phyloP scores from a whole-genome alignment of 2,113 vertebrate genomes.

The Diphyllodes magnificus region DNA sequence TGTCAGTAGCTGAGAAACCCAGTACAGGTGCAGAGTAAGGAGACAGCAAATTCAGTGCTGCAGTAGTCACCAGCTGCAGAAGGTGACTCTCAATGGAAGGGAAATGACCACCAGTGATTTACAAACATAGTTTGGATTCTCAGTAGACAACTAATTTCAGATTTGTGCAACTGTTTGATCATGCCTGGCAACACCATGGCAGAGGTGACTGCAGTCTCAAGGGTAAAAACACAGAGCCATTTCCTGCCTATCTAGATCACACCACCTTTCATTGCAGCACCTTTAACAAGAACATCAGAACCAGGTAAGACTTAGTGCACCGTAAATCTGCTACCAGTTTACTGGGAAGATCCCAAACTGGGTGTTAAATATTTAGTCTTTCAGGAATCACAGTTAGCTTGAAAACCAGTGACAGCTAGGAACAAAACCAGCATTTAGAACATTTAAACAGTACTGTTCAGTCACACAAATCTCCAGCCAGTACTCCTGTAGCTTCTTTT shows the following conservation, averaged over 20 bases:
- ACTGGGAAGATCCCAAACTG: not conserved
- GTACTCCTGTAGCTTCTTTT: not conserved
- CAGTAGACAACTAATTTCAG: not conserved
- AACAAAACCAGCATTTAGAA: not conserved
- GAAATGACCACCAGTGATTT: not conserved
- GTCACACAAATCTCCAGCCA: not conserved
- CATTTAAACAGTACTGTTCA: not conserved
- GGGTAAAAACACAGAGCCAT: slow-evolving; percentile 15
- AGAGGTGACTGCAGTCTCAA: slow-evolving; percentile 15
- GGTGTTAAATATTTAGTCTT: not conserved
- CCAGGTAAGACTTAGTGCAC: not conserved
- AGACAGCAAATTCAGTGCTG: not conserved
- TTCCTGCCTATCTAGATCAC: not conserved
- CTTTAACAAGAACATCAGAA: not conserved
- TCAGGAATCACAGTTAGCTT: not conserved
- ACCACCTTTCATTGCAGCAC: not conserved
- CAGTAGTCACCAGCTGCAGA: not conserved
- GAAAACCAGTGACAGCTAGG: not conserved
- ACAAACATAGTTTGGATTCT: not conserved
- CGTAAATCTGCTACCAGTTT: not conserved
- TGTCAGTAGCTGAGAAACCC: not conserved
- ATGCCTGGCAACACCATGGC: not conserved
- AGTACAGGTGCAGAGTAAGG: not conserved
- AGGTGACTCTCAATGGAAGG: not conserved
- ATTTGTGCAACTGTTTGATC: not conserved